Percentiles rank a stretch among this genome's conserved stretches.
These are phyloP conservation scores for Drosophila emarginata DNA, from an alignment of 2,888 invertebrate genomes.

Conservation along the genomic window DNA sequence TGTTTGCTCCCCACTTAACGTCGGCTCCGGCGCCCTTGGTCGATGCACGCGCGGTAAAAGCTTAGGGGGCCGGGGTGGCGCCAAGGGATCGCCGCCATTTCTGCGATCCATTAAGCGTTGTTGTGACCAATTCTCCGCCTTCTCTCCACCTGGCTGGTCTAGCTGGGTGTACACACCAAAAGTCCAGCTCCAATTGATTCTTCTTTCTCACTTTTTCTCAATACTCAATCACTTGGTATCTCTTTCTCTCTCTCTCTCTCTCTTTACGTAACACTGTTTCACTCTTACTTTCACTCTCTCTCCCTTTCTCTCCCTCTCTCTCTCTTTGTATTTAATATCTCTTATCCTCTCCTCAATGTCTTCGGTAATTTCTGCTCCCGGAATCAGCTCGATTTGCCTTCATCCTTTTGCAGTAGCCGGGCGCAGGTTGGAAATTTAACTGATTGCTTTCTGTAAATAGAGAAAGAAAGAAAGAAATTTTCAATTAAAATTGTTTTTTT, in stretches of 20 bases:
- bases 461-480: background rate
- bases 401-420: conserved; percentile 82
- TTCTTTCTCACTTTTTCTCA: conserved; percentile 1
- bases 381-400: conserved; percentile 85
- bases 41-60: conserved; percentile 88
- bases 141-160: conserved; percentile 27
- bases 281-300: background rate
- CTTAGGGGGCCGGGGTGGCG: conserved; percentile 89
- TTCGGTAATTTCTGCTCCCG: conserved; percentile 83
- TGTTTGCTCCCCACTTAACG: conserved; percentile 73
- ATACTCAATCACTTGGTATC: conserved; percentile 8
- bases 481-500: background rate
- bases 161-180: conserved; percentile 53
- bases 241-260: conserved; percentile 12
- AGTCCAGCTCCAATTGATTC: conserved; percentile 3
- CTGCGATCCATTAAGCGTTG: conserved; percentile 87
- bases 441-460: conserved; percentile 85
- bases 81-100: conserved; percentile 89
- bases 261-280: background rate
- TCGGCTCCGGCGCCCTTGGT: conserved; percentile 85
- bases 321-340: background rate
- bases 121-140: conserved; percentile 64
- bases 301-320: conserved; percentile 1
- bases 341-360: conserved; percentile 82
- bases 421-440: conserved; percentile 55